These are phyloP conservation scores for Thymallus thymallus DNA, from an alignment of 2,113 vertebrate genomes.

Conservation along the genomic window DNA sequence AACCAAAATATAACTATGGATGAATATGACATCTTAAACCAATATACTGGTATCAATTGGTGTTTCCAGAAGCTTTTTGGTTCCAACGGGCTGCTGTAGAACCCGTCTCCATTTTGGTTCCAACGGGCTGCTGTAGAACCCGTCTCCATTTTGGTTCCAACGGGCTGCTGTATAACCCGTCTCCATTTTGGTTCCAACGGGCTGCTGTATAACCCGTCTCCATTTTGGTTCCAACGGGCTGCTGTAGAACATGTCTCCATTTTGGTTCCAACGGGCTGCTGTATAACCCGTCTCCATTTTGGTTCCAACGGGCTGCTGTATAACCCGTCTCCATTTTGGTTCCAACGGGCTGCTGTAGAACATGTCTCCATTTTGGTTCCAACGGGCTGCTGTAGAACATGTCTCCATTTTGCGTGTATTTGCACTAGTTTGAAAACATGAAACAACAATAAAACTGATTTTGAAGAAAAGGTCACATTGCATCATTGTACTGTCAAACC, in stretches of 20 bases:
- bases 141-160: constrained; percentile 35
- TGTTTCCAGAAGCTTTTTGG: constrained; percentile 12
- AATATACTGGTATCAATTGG: background rate
- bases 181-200: constrained; percentile 37
- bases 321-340: constrained; percentile 37
- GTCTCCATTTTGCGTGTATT: constrained; percentile 57
- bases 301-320: constrained; percentile 21
- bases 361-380: constrained; percentile 14
- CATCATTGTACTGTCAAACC: background rate
- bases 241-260: too few species aligned
- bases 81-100: constrained; percentile 26
- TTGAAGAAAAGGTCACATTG: constrained; percentile 38
- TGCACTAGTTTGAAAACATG: constrained; percentile 64
- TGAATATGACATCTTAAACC: constrained; percentile 10
- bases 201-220: constrained; percentile 32
- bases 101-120: constrained; percentile 33
- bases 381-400: constrained; percentile 24
- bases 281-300: constrained; percentile 35
- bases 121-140: constrained; percentile 23
- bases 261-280: constrained; percentile 24
- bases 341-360: too few species aligned
- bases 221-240: too few species aligned
- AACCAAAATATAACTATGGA: constrained; percentile 15
- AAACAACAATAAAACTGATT: constrained; percentile 56
- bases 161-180: constrained; percentile 24